Base-by-base conservation (phyloP, 2,113 vertebrate genomes). In the Lophius piscatorius region DNA sequence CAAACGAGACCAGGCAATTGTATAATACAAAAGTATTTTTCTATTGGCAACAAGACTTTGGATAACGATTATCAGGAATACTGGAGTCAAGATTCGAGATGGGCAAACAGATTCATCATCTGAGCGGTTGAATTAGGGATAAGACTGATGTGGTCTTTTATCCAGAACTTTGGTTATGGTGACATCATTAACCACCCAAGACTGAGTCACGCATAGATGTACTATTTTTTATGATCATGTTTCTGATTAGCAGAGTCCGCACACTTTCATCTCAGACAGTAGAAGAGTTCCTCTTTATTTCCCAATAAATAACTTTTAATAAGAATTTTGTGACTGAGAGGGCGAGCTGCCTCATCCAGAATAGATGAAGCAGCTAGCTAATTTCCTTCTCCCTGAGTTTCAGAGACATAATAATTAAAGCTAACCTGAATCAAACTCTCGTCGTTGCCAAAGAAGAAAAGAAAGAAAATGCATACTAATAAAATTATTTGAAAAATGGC, bases 221-320 rank as follows among this genome's bases (percentile, higher is more conserved):
- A 70, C 74, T 63, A 54, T 63, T 82, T 61, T 49, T 73, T 65
- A 14, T 62, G 67, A 70, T 70, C 10, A 70, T 14, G 21, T 36
- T 63, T 59, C 20, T 46, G 61, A 24, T 34, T 17, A 36, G 21
- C 13, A 55, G 62, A 71, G 49, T 38, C 29, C 1, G 26, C 51
- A 29, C 50, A 49, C 23, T 50, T 64, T 67, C 18, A 24, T 7
- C 69, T 66, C 35, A 48, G 29, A 39, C 29, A 22, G 31, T 9
- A 22, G 26, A 36, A 41, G 16, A 0, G 9, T 2, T 0, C 64
- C 66, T 71, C 42, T 75, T 66, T 38, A 68, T 63, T 55, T 65
- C 35, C n/a, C 8, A 7, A 20, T 58, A 61, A 75, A 82, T 58
- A 69, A n/a, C n/a, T n/a, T n/a, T n/a, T n/a, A 67, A 35, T 38